Evolutionary conservation across 1,140 invertebrate species (phyloP).

Genomic region (Diorhabda carinulata): DNA sequence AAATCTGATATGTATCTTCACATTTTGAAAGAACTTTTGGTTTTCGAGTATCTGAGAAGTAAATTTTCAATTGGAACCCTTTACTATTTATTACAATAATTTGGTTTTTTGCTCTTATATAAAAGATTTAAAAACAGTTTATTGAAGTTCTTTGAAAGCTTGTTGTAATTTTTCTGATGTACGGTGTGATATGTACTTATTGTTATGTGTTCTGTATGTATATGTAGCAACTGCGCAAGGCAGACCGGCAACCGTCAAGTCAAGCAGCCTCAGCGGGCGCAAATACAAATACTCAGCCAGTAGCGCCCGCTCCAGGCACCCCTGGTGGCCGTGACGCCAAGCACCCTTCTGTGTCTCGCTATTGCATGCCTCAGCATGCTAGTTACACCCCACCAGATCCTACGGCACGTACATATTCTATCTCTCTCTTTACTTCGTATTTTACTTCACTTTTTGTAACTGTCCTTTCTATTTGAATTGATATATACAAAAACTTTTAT

Average conservation of each 20-base stretch:
- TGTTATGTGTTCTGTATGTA: constrained; percentile 47
- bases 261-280: constrained; percentile 33
- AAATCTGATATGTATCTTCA: no score
- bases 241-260: constrained; percentile 43
- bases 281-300: constrained; percentile 31
- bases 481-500: no score
- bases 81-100: no score
- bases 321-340: constrained; percentile 43
- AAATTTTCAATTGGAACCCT: no score
- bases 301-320: constrained; percentile 32
- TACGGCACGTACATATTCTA: constrained; percentile 53
- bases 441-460: no score
- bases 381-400: constrained; percentile 55
- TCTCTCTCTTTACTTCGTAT: constrained; percentile 24
- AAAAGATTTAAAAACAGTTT: not conserved
- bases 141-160: constrained; percentile 2
- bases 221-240: constrained; percentile 49
- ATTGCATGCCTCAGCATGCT: constrained; percentile 57
- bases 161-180: not conserved
- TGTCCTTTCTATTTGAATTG: no score
- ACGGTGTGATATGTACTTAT: constrained; percentile 30
- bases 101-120: no score
- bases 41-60: no score
- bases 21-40: no score
- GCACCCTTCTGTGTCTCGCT: constrained; percentile 51